Percentiles rank a stretch among this genome's conserved stretches.
These are phyloP conservation scores for Cataglyphis rosenhaueri DNA, from an alignment of 2,888 invertebrate species.

Conservation along the genomic window DNA sequence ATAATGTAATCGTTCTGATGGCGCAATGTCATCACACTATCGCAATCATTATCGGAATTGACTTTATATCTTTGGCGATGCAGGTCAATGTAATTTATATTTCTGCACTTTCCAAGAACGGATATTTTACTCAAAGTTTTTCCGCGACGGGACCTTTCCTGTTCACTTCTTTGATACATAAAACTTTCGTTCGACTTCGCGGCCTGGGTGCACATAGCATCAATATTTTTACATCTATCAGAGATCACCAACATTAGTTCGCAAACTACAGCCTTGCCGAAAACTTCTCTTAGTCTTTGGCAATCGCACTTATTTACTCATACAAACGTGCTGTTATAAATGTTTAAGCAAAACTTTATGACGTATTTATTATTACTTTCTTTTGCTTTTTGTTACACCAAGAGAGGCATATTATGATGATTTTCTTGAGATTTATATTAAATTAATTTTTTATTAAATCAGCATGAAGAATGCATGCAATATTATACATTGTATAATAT, in stretches of 20 bases:
- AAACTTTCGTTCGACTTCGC: slow-evolving; percentile 66
- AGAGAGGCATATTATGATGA: not conserved
- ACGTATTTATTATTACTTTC: not conserved
- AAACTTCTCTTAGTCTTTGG: not conserved
- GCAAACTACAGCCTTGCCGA: slow-evolving; percentile 2
- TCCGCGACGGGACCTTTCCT: slow-evolving; percentile 49
- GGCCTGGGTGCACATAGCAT: slow-evolving; percentile 4
- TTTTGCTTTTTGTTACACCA: not conserved
- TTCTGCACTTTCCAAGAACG: slow-evolving; percentile 71
- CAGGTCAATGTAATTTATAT: slow-evolving; percentile 74
- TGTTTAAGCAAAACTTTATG: not conserved
- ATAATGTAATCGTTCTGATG: slow-evolving; percentile 32
- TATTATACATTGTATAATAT: not conserved
- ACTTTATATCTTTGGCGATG: slow-evolving; percentile 64
- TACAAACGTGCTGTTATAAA: not conserved
- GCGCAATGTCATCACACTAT: not conserved
- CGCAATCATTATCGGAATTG: not conserved
- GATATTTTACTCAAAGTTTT: slow-evolving; percentile 75
- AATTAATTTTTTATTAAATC: not conserved
- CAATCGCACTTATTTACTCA: slow-evolving; percentile 9
- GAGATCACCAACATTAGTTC: slow-evolving; percentile 24
- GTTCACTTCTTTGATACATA: slow-evolving; percentile 60
- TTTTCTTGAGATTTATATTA: not conserved
- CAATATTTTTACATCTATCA: slow-evolving; percentile 40
- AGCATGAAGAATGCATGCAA: not conserved